Base-by-base conservation (phyloP, 2,888 invertebrate species). In the Platycheirus albimanus region DNA sequence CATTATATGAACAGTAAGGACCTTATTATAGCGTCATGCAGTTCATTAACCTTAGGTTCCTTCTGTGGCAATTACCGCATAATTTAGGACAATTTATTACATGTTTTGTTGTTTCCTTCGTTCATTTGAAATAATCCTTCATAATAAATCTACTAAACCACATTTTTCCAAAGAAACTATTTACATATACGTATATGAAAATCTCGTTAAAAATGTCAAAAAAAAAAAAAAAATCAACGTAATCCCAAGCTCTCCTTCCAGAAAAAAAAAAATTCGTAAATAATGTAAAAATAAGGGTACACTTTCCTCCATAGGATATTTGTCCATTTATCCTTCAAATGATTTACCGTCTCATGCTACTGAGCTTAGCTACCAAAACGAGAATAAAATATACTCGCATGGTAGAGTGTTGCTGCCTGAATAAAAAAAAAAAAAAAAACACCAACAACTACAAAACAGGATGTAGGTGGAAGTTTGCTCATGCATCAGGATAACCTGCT, bases 271-370 rank as follows among this genome's bases (percentile, higher is more conserved):
- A 66, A 54, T 71, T 13, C 66, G 52, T 78, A 74, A 79, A 79
- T 74, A 79, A 74, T 74, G 74, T 74, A 79, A 74, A 74, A 79
- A 74, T 74, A 75, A 70, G 76, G 54, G 58, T 66, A 76, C 71
- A 76, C 71, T 61, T 70, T 33, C 76, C 52, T 49, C 64, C n/a
- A 76, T 76, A 77, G 70, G 76, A 81, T 81, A 81, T 81, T 81
- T 81, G 76, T 71, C 81, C 81, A 81, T 81, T 76, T 81, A 81
- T 81, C 76, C 81, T 81, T 81, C 66, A 71, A 76, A 77, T 81
- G 76, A 81, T 81, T 81, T 71, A 81, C 81, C 61, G 71, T 45
- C 64, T 63, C 24, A 64, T 64, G 19, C 56, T 33, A 30, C 64
- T 77, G 49, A 38, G 49, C 58, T 28, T 36, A 45, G n/a, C 36